phyloP scores from a whole-genome alignment of 2,888 invertebrate genomes.

The Glaucopsyche alexis region DNA sequence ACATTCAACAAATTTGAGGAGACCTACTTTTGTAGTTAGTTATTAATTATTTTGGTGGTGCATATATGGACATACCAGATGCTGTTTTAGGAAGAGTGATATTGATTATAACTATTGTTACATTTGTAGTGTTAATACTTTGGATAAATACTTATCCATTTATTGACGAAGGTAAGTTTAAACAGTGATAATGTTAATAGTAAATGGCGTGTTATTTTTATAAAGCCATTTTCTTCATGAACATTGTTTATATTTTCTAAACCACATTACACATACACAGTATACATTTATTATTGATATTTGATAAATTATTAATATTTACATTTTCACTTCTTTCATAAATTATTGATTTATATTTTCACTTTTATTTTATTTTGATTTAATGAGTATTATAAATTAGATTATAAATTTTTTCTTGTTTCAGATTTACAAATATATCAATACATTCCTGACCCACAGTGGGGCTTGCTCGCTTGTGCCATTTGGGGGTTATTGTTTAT shows the following conservation, averaged over 20 bases:
- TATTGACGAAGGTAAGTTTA: constrained; percentile 77
- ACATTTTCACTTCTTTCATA: neutral
- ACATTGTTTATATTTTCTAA: neutral
- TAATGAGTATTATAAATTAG: neutral
- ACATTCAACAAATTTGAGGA: constrained; percentile 84
- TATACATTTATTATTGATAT: neutral
- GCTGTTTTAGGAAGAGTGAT: constrained; percentile 80
- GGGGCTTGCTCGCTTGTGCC: constrained; percentile 81
- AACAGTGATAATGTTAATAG: neutral
- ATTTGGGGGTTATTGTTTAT: constrained; percentile 82
- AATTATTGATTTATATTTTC: constrained; percentile 21
- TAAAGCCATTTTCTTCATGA: too few species aligned
- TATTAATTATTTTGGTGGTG: constrained; percentile 32
- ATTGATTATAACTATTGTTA: constrained; percentile 70
- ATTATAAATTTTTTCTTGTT: constrained; percentile 36
- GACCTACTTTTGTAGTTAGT: constrained; percentile 79
- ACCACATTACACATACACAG: too few species aligned
- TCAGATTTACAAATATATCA: constrained; percentile 74
- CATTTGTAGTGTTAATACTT: constrained; percentile 80
- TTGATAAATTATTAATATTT: neutral
- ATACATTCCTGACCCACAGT: constrained; percentile 77
- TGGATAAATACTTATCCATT: constrained; percentile 86
- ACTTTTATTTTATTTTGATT: neutral
- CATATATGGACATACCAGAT: constrained; percentile 79
- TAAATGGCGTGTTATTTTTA: neutral